Conservation (phyloP, 2,888 invertebrate genomes). For the Yponomeuta evonymella region DNA sequence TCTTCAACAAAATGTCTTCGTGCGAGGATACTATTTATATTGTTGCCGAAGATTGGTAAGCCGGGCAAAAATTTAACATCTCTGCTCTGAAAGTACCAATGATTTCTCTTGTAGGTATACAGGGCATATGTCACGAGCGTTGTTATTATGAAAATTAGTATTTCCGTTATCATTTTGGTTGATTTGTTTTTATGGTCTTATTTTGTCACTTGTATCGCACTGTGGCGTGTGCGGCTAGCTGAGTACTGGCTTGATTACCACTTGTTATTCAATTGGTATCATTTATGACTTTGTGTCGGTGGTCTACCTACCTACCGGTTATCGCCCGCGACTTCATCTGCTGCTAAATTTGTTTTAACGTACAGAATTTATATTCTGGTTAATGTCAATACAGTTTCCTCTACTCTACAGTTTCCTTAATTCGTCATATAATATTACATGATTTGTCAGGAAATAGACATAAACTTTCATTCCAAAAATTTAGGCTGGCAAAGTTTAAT, state of each 20-base stretch:
- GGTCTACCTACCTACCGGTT: too few species aligned
- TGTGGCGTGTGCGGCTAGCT: neutral
- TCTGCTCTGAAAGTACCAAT: constrained; percentile 37
- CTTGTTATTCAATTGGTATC: neutral
- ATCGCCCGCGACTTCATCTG: too few species aligned
- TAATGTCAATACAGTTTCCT: too few species aligned
- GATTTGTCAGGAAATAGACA: too few species aligned
- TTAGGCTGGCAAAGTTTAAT: too few species aligned
- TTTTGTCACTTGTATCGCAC: neutral
- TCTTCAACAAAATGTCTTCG: constrained; percentile 45
- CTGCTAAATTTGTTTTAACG: too few species aligned
- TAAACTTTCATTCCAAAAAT: too few species aligned
- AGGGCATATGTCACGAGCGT: constrained; percentile 36
- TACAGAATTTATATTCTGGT: too few species aligned
- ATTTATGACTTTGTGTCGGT: neutral
- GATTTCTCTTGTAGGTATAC: constrained; percentile 37
- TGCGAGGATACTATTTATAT: constrained; percentile 30
- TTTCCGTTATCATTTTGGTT: constrained; percentile 46
- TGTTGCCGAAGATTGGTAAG: constrained; percentile 54
- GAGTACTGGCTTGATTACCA: neutral
- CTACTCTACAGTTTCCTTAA: too few species aligned
- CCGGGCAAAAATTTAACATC: constrained; percentile 47
- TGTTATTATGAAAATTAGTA: constrained; percentile 43
- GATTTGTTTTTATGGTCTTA: neutral
- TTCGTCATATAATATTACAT: too few species aligned